A percentile compares a stretch with the other conserved stretches of the same genome.
Evolutionary conservation across 2,113 vertebrate species (phyloP).

Genomic region (Athene cunicularia): DNA sequence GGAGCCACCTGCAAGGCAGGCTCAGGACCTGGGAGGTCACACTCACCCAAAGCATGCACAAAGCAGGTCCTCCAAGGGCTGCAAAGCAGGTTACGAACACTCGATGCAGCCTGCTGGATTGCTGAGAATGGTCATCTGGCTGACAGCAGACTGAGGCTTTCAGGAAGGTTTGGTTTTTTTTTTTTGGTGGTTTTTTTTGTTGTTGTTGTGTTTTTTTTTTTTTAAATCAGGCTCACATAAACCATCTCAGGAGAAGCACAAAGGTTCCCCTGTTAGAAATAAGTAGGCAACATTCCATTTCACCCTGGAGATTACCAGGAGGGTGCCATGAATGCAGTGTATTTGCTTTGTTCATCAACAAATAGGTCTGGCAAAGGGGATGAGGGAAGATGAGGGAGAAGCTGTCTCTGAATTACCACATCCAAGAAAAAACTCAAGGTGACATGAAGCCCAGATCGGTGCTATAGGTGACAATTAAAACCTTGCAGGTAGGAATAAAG

Average conservation of each 20-base stretch:
- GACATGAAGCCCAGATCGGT: not conserved
- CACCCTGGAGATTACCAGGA: not conserved
- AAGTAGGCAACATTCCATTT: not conserved
- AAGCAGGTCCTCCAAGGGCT: not conserved
- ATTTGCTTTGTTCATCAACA: not conserved
- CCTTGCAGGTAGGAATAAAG: not conserved
- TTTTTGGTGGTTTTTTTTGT: no score
- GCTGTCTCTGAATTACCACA: not conserved
- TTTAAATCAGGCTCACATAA: not conserved
- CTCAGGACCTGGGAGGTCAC: not conserved
- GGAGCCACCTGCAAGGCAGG: not conserved
- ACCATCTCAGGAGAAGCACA: not conserved
- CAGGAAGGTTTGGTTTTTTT: not conserved
- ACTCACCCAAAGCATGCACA: rapidly evolving
- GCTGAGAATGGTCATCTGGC: not conserved
- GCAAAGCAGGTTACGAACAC: not conserved
- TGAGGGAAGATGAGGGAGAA: not conserved
- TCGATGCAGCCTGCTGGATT: not conserved
- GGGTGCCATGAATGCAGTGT: not conserved
- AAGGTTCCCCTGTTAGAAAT: not conserved
- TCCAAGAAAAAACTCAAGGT: not conserved
- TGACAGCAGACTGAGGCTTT: not conserved
- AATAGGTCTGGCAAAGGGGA: not conserved
- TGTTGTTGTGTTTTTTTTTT: not conserved
- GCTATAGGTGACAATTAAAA: not conserved